Evolutionary conservation across 1,140 invertebrate species (phyloP).

Genomic region (Zaprionus capensis): DNA sequence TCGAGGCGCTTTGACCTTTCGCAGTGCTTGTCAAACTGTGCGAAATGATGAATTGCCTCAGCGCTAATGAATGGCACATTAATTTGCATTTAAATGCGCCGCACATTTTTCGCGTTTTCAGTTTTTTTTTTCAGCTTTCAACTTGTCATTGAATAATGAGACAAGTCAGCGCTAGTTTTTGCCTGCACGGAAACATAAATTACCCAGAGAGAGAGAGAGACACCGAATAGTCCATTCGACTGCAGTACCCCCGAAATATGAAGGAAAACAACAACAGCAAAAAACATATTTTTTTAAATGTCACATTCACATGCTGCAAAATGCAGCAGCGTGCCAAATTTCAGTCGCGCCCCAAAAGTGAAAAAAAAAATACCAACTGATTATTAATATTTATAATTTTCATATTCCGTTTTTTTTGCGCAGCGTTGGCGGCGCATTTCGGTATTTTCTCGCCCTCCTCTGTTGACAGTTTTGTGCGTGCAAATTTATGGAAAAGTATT

Average conservation of each 20-base stretch:
- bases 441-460: slow-evolving; percentile 15
- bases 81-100: slow-evolving; percentile 68
- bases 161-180: slow-evolving; percentile 36
- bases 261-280: slow-evolving; percentile 7
- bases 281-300: slow-evolving; percentile 54
- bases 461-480: slow-evolving; percentile 59
- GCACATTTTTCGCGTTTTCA: slow-evolving; percentile 14
- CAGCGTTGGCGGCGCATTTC: slow-evolving; percentile 44
- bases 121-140: slow-evolving; percentile 19
- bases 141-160: slow-evolving; percentile 66
- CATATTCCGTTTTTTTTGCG: slow-evolving; percentile 5
- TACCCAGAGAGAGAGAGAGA: slow-evolving; percentile 17
- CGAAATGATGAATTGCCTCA: slow-evolving; percentile 58
- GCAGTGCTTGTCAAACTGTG: slow-evolving; percentile 56
- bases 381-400: slow-evolving; percentile 49
- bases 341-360: slow-evolving; percentile 43
- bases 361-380: slow-evolving; percentile 24
- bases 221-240: slow-evolving; percentile 36
- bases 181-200: slow-evolving; percentile 58
- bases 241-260: slow-evolving; percentile 37
- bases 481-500: slow-evolving; percentile 53
- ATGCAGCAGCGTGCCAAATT: slow-evolving; percentile 47
- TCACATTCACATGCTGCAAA: slow-evolving; percentile 59
- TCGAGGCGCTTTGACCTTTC: slow-evolving; percentile 53
- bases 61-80: slow-evolving; percentile 68